Conservation (phyloP, 2,888 invertebrate genomes). For the Chaetoderma sp. region DNA sequence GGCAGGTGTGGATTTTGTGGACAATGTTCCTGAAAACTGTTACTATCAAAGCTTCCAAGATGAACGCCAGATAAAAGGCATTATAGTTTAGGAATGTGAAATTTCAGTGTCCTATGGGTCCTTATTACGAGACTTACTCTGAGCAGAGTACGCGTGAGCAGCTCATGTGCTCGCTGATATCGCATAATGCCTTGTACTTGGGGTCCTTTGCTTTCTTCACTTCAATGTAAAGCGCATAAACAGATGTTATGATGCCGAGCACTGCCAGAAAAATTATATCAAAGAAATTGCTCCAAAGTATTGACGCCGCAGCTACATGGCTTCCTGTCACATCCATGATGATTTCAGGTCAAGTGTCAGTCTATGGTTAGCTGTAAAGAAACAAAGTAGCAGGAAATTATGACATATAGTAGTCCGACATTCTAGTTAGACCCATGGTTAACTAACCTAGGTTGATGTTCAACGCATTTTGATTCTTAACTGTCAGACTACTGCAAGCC, state of each 20-base stretch:
- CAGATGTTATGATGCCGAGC: conserved; percentile 67
- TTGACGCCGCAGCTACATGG: conserved; percentile 1
- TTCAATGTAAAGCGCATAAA: conserved; percentile 84
- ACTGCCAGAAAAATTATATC: conserved; percentile 32
- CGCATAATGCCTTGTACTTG: conserved; percentile 84
- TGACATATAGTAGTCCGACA: too few relatives aligned
- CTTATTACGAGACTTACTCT: conserved; percentile 73
- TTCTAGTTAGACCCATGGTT: too few relatives aligned
- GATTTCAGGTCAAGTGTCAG: background rate
- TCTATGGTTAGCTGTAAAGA: background rate
- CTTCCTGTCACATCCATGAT: background rate
- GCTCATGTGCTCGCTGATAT: conserved; percentile 82
- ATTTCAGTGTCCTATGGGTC: too few relatives aligned
- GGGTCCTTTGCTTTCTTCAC: conserved; percentile 77
- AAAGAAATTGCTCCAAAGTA: conserved; percentile 21
- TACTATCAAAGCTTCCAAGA: too few relatives aligned
- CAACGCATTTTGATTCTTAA: too few relatives aligned
- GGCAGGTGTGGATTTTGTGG: too few relatives aligned
- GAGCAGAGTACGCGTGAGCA: conserved; percentile 86
- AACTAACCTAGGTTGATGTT: too few relatives aligned
- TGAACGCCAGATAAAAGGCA: too few relatives aligned
- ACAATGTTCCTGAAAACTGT: too few relatives aligned
- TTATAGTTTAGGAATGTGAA: too few relatives aligned
- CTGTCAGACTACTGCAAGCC: too few relatives aligned
- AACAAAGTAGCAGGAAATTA: too few relatives aligned